Base-by-base conservation (phyloP, 2,888 invertebrate genomes). In the Drosophila anomalipes region DNA sequence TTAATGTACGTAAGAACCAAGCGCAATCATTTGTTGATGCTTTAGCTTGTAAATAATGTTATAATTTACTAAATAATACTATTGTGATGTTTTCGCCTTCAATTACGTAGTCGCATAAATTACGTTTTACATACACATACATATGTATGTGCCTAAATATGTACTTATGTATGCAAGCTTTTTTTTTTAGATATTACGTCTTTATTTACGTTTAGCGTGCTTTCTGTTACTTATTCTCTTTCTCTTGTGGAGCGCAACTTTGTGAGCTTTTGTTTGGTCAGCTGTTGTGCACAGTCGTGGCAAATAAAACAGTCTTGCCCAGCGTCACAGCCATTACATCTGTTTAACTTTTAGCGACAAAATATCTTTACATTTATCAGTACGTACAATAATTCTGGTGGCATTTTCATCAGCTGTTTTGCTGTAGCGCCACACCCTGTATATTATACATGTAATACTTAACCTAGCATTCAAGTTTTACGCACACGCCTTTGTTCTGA, bases 1-100 rank as follows among this genome's bases (percentile, higher is more conserved):
- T 91, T 57, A 84, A 91, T 77, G 93, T 93, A 90, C 65, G 87
- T 87, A 71, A 54, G 65, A 44, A 5, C 2, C 10, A 44, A 52
- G 7, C 35, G 26, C 35, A 67, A 72, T 14, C 22, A 44, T 19
- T 53, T 22, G 16, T 35, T 2, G 14, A 12, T 4, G 14, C n/a
- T n/a, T 33, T 52, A 22, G 32, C 47, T 30, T 26, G 9, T 28
- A 70, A 51, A 28, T 33, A 41, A 19, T 5, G 3, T 26, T 30
- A 10, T 19, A 7, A 19, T 37, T 37, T 37, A 19, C 37, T 19
- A 37, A 37, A 37, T 19, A 37, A 28, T 26, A 28, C 10, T 26
- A 26, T 9, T 54, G 22, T 33, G 28, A 56, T 35, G 37, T 28
- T 28, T 26, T 19, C 12, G 26, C 10, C 5, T 16, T 54, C 10